Evolutionary conservation across 2,888 invertebrate species (phyloP).

Genomic region (Eugnorisma glareosa): DNA sequence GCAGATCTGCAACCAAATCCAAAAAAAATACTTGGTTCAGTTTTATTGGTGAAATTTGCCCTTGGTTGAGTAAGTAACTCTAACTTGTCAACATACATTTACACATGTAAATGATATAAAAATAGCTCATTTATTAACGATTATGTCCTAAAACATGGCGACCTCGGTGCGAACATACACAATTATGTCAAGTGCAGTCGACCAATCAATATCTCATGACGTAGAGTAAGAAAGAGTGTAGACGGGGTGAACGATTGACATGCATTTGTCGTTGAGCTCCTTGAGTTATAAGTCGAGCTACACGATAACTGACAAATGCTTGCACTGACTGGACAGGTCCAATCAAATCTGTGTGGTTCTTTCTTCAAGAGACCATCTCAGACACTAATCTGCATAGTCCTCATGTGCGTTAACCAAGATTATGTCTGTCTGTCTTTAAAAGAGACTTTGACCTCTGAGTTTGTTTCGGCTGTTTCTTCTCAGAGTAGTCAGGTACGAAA

Average conservation of each 20-base stretch:
- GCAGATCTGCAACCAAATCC: background rate
- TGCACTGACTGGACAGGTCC: no score
- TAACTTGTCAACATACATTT: background rate
- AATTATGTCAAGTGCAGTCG: slow-evolving; percentile 76
- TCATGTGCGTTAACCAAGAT: no score
- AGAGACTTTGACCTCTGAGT: no score
- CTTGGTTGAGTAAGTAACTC: background rate
- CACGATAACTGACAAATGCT: no score
- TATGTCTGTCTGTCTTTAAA: no score
- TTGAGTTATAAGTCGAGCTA: no score
- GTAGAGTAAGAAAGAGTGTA: slow-evolving; percentile 40
- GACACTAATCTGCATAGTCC: no score
- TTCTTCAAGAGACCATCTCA: no score
- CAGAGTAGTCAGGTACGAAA: no score
- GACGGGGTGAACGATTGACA: slow-evolving; percentile 17
- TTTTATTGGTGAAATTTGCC: background rate
- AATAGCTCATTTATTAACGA: slow-evolving; percentile 48
- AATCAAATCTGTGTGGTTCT: no score
- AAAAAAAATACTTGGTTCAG: background rate
- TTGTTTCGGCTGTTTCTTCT: no score
- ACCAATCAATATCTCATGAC: slow-evolving; percentile 68
- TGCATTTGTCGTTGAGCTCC: no score
- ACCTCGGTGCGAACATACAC: slow-evolving; percentile 56
- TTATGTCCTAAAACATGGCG: slow-evolving; percentile 56
- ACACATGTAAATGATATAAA: slow-evolving; percentile 30